phyloP scores from a whole-genome alignment of 2,888 invertebrate species.

The Onthophagus sagittarius region DNA sequence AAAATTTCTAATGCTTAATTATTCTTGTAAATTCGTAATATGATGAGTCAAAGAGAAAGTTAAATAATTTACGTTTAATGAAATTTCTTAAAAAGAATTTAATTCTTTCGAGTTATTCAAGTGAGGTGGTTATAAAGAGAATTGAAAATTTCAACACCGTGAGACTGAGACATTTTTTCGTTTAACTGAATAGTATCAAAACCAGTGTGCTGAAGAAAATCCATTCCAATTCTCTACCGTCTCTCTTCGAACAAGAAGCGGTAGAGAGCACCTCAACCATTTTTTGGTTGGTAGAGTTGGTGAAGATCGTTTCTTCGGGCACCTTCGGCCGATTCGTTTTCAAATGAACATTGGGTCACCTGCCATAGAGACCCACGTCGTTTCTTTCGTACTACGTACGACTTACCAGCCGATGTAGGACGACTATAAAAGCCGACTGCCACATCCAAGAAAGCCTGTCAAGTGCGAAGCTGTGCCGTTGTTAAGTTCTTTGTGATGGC shows the following conservation, averaged over 20 bases:
- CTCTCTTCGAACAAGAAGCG: not conserved
- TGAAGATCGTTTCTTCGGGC: too few relatives aligned
- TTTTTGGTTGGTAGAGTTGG: too few relatives aligned
- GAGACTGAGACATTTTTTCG: too few relatives aligned
- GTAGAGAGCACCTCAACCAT: too few relatives aligned
- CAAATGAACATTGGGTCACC: too few relatives aligned
- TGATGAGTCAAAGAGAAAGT: not conserved
- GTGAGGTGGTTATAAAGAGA: too few relatives aligned
- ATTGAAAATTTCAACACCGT: too few relatives aligned
- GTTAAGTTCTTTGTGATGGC: conserved; percentile 45
- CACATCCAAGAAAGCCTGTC: conserved; percentile 45
- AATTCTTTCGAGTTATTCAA: too few relatives aligned
- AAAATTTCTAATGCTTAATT: not conserved
- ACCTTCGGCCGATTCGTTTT: too few relatives aligned
- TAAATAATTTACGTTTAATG: not conserved
- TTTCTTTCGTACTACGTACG: conserved; percentile 29
- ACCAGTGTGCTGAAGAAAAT: not conserved
- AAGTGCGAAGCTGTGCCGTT: conserved; percentile 45
- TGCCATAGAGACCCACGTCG: not conserved
- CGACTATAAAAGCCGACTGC: conserved; percentile 48
- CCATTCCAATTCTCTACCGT: not conserved
- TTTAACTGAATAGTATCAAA: not conserved
- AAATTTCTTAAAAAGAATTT: not conserved
- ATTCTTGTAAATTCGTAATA: not conserved
- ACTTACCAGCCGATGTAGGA: conserved; percentile 47